Evolutionary conservation across 2,113 vertebrate genomes (phyloP).

Genomic region (Pelecanus crispus): DNA sequence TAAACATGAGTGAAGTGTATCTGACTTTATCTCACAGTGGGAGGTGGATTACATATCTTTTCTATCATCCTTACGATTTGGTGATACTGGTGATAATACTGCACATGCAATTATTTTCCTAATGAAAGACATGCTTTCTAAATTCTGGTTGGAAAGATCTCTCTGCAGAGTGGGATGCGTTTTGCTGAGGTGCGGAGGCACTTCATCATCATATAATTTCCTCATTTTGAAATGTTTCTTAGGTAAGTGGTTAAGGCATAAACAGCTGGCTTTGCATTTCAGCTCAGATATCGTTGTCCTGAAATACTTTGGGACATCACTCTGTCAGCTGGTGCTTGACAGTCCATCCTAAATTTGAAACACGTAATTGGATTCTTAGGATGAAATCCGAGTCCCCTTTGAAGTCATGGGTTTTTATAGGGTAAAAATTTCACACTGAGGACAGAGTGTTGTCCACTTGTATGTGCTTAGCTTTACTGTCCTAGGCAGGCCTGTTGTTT

Average conservation of each 20-base stretch:
- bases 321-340: constrained; percentile 46
- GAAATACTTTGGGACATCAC: constrained; percentile 36
- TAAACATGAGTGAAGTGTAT: not conserved
- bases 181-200: not conserved
- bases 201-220: constrained; percentile 5
- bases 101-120: not conserved
- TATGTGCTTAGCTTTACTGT: not conserved
- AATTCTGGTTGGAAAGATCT: not conserved
- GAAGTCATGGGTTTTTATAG: constrained; percentile 26
- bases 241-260: not conserved
- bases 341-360: constrained; percentile 42
- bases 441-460: not conserved
- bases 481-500: not conserved
- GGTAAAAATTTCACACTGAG: not conserved
- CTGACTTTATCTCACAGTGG: not conserved
- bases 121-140: not conserved
- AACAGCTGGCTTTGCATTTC: constrained; percentile 42
- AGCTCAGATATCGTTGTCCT: not conserved
- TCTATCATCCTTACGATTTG: not conserved
- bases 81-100: not conserved
- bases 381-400: constrained; percentile 24
- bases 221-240: constrained; percentile 14
- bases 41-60: not conserved
- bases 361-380: constrained; percentile 28
- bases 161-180: not conserved